Evolutionary conservation across 2,797 vertebrate genomes (phyloP).

Genomic region (Pantherophis alleghaniensis): DNA sequence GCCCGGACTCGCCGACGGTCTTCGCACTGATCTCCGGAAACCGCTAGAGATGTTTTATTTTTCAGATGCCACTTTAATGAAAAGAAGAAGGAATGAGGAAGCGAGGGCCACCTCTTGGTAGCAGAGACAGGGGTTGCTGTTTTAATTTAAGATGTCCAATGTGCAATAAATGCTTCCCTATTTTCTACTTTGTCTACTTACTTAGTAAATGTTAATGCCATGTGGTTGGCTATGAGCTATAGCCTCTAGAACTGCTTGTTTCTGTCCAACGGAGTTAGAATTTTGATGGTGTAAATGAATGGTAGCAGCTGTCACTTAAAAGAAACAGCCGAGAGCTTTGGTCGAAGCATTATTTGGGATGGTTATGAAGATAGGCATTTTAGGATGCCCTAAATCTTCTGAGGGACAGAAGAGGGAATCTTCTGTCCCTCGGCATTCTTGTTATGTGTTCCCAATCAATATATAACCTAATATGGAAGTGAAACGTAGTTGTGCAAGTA

Average conservation of each 20-base stretch:
- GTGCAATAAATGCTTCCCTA: slow-evolving; percentile 43
- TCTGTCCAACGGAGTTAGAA: too few relatives aligned
- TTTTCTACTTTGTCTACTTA: slow-evolving; percentile 6
- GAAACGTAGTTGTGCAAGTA: not conserved
- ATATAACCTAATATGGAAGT: not conserved
- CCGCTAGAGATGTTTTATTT: slow-evolving; percentile 36
- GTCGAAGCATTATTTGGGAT: not conserved
- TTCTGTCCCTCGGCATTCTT: not conserved
- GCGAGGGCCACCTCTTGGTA: slow-evolving; percentile 17
- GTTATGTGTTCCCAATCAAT: not conserved
- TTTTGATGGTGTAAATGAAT: not conserved
- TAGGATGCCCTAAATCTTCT: not conserved
- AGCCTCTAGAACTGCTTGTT: not conserved
- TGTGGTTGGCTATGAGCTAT: too few relatives aligned
- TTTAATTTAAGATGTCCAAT: slow-evolving; percentile 39
- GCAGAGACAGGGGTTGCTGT: slow-evolving; percentile 24
- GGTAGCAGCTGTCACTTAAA: not conserved
- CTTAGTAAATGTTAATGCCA: not conserved
- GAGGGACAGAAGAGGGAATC: too few relatives aligned
- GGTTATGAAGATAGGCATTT: not conserved
- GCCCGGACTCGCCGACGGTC: slow-evolving; percentile 36
- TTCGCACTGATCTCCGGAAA: slow-evolving; percentile 42
- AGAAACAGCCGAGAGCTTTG: not conserved
- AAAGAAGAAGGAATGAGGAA: slow-evolving; percentile 22
- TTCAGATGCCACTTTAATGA: slow-evolving; percentile 44